These are phyloP conservation scores for Alcedo quadribrachys DNA, from an alignment of 2,797 vertebrate genomes.

Conservation along the genomic window DNA sequence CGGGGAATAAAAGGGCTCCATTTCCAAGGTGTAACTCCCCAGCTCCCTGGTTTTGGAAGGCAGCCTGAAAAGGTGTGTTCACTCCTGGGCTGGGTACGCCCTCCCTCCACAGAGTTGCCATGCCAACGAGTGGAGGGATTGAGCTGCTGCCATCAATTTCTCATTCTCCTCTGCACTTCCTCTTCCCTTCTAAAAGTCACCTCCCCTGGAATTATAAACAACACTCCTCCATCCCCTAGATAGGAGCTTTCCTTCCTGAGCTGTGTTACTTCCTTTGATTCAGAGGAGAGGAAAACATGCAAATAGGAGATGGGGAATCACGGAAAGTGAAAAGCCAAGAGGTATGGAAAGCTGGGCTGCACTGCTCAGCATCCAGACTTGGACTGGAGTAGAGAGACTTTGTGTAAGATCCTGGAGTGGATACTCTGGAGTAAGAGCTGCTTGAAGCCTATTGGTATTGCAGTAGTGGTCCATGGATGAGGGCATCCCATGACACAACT, in stretches of 20 bases:
- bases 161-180: neutral
- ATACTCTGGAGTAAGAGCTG: neutral
- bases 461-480: neutral
- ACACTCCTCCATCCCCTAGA: neutral
- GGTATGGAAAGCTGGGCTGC: fast-evolving
- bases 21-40: neutral
- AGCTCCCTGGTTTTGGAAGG: neutral
- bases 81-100: neutral
- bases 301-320: neutral
- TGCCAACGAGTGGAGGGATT: neutral
- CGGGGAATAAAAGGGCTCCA: neutral
- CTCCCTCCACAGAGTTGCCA: fast-evolving
- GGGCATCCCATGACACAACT: neutral
- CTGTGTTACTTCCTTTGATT: neutral
- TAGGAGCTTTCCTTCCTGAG: fast-evolving
- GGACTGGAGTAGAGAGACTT: neutral
- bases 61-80: neutral
- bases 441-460: fast-evolving
- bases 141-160: neutral
- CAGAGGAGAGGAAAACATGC: fast-evolving
- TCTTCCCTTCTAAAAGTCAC: neutral
- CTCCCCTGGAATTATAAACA: neutral
- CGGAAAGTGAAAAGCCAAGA: neutral
- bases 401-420: neutral
- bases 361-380: neutral